A percentile compares a stretch with the other conserved stretches of the same genome.
Conservation (phyloP, 1,140 invertebrate species). For the Andrena cerasifolii region DNA sequence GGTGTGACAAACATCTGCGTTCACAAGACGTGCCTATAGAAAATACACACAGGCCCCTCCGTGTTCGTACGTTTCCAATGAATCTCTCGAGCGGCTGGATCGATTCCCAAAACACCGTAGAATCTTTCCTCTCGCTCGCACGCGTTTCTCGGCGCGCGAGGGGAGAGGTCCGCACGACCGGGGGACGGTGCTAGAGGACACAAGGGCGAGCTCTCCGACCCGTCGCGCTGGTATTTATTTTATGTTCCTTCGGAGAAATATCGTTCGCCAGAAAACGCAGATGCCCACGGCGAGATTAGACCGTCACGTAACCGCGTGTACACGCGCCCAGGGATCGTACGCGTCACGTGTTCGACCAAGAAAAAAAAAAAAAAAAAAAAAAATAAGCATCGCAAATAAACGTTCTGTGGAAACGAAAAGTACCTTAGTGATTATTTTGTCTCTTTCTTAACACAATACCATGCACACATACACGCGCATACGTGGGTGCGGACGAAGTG, state of each 20-base stretch:
- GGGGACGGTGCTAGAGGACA: too few relatives aligned
- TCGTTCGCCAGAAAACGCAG: not conserved
- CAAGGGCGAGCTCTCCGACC: too few relatives aligned
- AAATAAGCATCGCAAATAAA: constrained; percentile 74
- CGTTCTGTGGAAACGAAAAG: constrained; percentile 73
- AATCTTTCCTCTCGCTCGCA: too few relatives aligned
- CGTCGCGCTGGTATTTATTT: too few relatives aligned
- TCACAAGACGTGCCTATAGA: not conserved
- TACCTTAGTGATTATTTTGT: constrained; percentile 78
- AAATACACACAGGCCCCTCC: too few relatives aligned
- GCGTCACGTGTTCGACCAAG: constrained; percentile 55
- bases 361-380: constrained; percentile 60
- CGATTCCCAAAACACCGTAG: too few relatives aligned
- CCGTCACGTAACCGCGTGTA: not conserved
- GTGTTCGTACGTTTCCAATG: too few relatives aligned
- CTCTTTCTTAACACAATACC: constrained; percentile 70
- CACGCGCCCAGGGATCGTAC: constrained; percentile 56
- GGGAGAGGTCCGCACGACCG: too few relatives aligned
- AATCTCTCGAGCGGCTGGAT: too few relatives aligned
- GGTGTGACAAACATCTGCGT: constrained; percentile 5
- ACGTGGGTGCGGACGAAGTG: too few relatives aligned
- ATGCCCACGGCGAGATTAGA: not conserved
- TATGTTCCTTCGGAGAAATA: too few relatives aligned
- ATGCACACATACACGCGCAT: constrained; percentile 36
- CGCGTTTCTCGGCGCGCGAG: too few relatives aligned